These are phyloP conservation scores for Tolmerus cingulatus DNA, from an alignment of 2,888 invertebrate species.

Conservation along the genomic window DNA sequence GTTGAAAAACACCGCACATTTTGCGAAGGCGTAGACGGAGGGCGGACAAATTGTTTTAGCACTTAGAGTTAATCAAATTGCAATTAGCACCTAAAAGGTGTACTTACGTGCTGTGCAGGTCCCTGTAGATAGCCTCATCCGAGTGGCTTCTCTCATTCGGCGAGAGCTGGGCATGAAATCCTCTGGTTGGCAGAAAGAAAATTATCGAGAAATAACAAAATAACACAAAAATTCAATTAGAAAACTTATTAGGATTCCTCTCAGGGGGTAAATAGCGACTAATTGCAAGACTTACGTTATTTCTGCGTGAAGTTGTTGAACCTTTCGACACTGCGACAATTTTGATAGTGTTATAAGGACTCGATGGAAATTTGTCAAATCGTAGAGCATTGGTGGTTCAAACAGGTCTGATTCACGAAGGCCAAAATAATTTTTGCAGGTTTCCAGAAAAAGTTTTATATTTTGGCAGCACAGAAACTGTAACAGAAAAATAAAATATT, in stretches of 20 bases:
- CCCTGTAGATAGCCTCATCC: constrained; percentile 86
- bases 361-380: constrained; percentile 92
- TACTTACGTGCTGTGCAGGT: constrained; percentile 82
- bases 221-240: constrained; percentile 23
- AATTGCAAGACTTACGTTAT: constrained; percentile 71
- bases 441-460: constrained; percentile 89
- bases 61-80: constrained; percentile 32
- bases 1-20: neutral
- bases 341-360: constrained; percentile 90
- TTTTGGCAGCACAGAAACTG: constrained; percentile 97
- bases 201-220: neutral
- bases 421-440: constrained; percentile 85
- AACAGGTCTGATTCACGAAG: constrained; percentile 88
- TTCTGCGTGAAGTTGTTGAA: constrained; percentile 65
- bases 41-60: neutral
- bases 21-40: neutral
- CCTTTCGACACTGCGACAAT: constrained; percentile 82
- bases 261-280: neutral
- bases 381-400: constrained; percentile 94
- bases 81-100: neutral
- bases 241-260: neutral
- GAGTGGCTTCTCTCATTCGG: constrained; percentile 72
- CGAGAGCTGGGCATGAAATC: constrained; percentile 76
- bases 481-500: constrained; percentile 55
- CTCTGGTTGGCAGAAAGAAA: constrained; percentile 66